A percentile compares a stretch with the other conserved stretches of the same genome.
Conservation (phyloP, 2,113 vertebrate species). For the Xenopus laevis region DNA sequence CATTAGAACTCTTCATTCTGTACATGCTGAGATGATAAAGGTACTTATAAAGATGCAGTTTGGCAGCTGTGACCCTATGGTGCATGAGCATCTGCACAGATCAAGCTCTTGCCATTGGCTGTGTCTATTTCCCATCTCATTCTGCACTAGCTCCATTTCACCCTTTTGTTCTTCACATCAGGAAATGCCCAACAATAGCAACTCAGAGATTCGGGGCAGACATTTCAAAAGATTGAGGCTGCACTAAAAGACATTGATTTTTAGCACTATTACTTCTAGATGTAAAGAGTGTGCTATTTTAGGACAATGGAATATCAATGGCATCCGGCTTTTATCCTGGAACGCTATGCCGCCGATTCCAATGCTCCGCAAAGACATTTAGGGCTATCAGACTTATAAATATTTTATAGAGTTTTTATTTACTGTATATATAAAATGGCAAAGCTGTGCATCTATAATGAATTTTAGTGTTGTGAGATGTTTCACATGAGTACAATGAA, state of each 20-base stretch:
- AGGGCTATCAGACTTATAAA: background rate
- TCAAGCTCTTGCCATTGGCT: background rate
- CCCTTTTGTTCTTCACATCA: background rate
- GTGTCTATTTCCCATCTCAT: background rate
- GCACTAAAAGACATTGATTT: slow-evolving; percentile 5
- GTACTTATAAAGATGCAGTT: background rate
- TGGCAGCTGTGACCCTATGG: background rate
- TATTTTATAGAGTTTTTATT: background rate
- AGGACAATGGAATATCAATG: background rate
- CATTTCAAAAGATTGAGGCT: background rate
- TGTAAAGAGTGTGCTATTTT: background rate
- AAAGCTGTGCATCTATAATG: too few relatives aligned
- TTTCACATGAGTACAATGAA: too few relatives aligned
- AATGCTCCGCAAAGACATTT: background rate
- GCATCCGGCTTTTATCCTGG: background rate
- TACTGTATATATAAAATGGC: background rate
- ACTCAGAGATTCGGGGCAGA: background rate
- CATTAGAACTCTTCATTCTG: background rate
- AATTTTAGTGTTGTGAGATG: too few relatives aligned
- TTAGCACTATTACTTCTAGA: slow-evolving; percentile 2
- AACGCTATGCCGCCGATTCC: background rate
- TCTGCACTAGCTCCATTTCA: background rate
- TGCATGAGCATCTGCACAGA: background rate
- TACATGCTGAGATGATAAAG: background rate
- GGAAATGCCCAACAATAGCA: background rate